A percentile compares a stretch with the other conserved stretches of the same genome.
These are phyloP conservation scores for Sinotaia quadrata DNA, from an alignment of 2,888 invertebrate genomes.

Conservation along the genomic window DNA sequence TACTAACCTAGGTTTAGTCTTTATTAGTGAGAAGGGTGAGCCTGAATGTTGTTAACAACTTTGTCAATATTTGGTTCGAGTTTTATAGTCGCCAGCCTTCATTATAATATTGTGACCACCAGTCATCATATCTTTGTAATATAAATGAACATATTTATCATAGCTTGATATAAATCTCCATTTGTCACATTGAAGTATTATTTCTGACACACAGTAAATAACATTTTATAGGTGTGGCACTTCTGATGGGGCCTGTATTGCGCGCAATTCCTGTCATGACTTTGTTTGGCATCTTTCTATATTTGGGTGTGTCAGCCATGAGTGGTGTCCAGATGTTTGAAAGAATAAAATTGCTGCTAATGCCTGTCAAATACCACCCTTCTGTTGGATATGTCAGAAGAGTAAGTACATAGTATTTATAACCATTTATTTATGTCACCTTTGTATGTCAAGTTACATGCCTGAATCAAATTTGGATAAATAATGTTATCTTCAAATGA, in stretches of 20 bases:
- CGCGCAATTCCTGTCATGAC: constrained; percentile 94
- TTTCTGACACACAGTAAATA: too few species aligned
- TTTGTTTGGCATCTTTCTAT: constrained; percentile 94
- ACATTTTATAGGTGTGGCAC: constrained; percentile 76
- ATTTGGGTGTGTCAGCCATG: constrained; percentile 88
- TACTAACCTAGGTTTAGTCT: too few species aligned
- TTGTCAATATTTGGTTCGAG: too few species aligned
- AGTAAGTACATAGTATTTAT: constrained; percentile 75
- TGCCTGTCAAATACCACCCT: constrained; percentile 97
- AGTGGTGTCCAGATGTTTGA: constrained; percentile 96
- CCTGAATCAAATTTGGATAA: not conserved
- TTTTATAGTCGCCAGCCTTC: too few species aligned
- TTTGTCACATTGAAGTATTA: too few species aligned
- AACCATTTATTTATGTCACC: not conserved
- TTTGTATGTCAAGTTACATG: not conserved
- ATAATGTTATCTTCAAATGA: not conserved
- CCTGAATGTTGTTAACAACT: too few species aligned
- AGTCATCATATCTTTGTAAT: too few species aligned
- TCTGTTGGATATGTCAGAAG: constrained; percentile 89
- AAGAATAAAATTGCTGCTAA: constrained; percentile 87
- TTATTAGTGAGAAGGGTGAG: too few species aligned
- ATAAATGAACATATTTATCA: too few species aligned
- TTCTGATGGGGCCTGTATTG: constrained; percentile 84
- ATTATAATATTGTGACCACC: too few species aligned
- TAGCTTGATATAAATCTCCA: too few species aligned